A percentile compares a stretch with the other conserved stretches of the same genome.
These are phyloP conservation scores for Channa maculata DNA, from an alignment of 2,113 vertebrate genomes.

Conservation along the genomic window DNA sequence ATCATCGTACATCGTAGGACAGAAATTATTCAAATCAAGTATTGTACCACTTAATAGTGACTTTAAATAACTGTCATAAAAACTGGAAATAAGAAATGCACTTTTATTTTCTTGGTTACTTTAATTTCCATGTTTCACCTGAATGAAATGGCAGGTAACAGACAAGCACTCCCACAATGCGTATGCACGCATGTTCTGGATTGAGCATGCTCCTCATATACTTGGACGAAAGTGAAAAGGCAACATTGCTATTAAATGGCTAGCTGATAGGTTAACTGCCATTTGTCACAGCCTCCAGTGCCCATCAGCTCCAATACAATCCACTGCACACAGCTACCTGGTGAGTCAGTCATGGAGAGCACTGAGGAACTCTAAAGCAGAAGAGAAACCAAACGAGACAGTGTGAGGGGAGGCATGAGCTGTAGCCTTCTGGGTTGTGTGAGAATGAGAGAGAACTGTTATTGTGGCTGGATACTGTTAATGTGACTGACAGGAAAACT, in stretches of 20 bases:
- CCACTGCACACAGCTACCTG: conserved; percentile 42
- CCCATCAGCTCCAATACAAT: conserved; percentile 19
- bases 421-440: not conserved
- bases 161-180: not conserved
- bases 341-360: conserved; percentile 56
- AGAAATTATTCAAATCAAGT: too few relatives aligned
- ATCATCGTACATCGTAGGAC: too few relatives aligned
- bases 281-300: conserved; percentile 38
- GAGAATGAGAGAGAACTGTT: not conserved
- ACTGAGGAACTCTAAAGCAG: conserved; percentile 77
- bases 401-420: conserved; percentile 13
- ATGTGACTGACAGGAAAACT: conserved; percentile 1
- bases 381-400: conserved; percentile 69
- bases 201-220: conserved; percentile 63
- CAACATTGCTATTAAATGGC: conserved; percentile 42
- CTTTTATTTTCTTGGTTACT: not conserved
- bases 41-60: too few relatives aligned
- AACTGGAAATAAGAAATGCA: too few relatives aligned
- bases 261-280: conserved; percentile 29
- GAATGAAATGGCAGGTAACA: conserved; percentile 1
- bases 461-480: conserved; percentile 2
- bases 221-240: conserved; percentile 64
- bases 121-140: conserved; percentile 10
- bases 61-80: too few relatives aligned
- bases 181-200: conserved; percentile 21